A percentile compares a stretch with the other conserved stretches of the same genome.
Evolutionary conservation across 2,113 vertebrate species (phyloP).

Genomic region (Balaeniceps rex): DNA sequence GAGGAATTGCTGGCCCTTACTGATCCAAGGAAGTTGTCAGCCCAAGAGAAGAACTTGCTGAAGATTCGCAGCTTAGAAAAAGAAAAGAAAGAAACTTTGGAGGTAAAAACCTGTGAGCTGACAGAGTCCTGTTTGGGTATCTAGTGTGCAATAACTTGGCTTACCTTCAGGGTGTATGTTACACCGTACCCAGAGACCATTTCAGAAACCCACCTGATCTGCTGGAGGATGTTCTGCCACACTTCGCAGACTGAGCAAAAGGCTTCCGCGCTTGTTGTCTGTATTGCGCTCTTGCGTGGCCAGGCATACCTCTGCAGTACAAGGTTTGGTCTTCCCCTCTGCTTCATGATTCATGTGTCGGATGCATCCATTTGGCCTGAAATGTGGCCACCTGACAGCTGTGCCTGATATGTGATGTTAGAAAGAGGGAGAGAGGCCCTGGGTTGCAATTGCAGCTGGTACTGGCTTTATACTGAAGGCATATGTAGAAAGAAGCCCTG

Average conservation of each 20-base stretch:
- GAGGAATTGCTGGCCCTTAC: constrained; percentile 55
- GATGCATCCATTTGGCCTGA: not conserved
- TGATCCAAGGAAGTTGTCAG: constrained; percentile 66
- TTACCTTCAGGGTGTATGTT: not conserved
- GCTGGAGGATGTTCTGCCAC: not conserved
- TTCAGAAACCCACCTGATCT: not conserved
- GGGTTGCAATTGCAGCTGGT: not conserved
- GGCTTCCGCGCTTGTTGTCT: not conserved
- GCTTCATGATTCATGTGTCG: not conserved
- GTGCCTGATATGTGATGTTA: not conserved
- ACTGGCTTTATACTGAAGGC: not conserved
- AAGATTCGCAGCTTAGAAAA: constrained; percentile 84
- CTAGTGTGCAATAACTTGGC: not conserved
- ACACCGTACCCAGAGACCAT: not conserved
- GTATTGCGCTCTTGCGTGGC: not conserved
- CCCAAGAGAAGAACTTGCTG: constrained; percentile 80
- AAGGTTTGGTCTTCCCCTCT: not conserved
- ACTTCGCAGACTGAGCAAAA: not conserved
- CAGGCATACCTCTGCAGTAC: not conserved
- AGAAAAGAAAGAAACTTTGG: constrained; percentile 83
- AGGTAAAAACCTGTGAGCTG: constrained; percentile 68
- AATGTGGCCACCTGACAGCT: not conserved
- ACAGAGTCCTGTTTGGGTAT: not conserved
- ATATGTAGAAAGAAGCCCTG: not conserved
- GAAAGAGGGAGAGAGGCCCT: not conserved